Conservation (phyloP, 1,140 invertebrate species). For the Drosophila virilis region DNA sequence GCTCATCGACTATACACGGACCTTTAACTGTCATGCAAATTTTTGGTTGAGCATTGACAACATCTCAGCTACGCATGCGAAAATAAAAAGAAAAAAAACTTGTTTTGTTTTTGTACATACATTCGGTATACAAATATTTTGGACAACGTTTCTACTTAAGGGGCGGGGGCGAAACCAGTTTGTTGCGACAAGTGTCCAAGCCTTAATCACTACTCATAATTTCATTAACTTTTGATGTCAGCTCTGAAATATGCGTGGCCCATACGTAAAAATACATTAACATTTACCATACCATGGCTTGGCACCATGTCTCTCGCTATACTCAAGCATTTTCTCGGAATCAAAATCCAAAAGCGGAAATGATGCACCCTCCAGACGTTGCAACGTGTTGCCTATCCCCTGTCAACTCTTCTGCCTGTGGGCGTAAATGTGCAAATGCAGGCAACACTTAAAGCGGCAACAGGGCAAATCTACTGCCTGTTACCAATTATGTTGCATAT, state of each 20-base stretch:
- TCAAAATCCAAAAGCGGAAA: slow-evolving; percentile 53
- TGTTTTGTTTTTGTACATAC: slow-evolving; percentile 29
- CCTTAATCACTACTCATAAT: slow-evolving; percentile 22
- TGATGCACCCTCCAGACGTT: slow-evolving; percentile 25
- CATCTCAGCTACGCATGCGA: slow-evolving; percentile 19
- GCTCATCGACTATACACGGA: slow-evolving; percentile 34
- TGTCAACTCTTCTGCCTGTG: not conserved
- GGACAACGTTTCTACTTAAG: slow-evolving; percentile 34
- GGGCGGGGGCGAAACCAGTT: slow-evolving; percentile 66
- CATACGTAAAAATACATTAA: slow-evolving; percentile 1
- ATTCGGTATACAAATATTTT: slow-evolving; percentile 33
- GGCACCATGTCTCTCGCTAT: not conserved
- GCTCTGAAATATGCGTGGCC: slow-evolving; percentile 50
- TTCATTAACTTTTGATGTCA: slow-evolving; percentile 48
- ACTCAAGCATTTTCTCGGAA: not conserved
- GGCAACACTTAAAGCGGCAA: no score
- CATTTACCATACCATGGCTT: not conserved
- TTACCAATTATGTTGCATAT: not conserved
- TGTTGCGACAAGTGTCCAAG: slow-evolving; percentile 62
- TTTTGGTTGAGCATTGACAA: slow-evolving; percentile 13
- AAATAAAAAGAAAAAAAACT: slow-evolving; percentile 28
- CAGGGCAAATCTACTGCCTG: slow-evolving; percentile 10
- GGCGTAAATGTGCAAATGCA: no score
- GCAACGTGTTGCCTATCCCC: not conserved
- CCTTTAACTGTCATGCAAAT: slow-evolving; percentile 46